phyloP scores from a whole-genome alignment of 2,888 invertebrate species.

The Cephonodes hylas region DNA sequence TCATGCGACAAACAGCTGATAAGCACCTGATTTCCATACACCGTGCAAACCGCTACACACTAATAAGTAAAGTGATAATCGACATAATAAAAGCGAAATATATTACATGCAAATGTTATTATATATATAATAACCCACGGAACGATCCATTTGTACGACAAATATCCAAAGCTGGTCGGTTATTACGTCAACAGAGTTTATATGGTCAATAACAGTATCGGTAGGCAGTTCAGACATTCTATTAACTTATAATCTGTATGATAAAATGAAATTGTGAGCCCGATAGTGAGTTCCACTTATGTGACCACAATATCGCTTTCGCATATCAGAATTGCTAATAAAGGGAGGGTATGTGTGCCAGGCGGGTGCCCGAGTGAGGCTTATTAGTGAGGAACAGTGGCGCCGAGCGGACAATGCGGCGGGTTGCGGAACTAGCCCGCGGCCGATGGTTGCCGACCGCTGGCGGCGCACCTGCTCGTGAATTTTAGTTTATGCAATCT shows the following conservation, averaged over 20 bases:
- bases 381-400: slow-evolving; percentile 50
- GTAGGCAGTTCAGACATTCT: slow-evolving; percentile 62
- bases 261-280: slow-evolving; percentile 68
- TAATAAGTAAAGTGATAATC: slow-evolving; percentile 51
- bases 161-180: slow-evolving; percentile 66
- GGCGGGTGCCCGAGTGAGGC: slow-evolving; percentile 46
- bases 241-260: slow-evolving; percentile 62
- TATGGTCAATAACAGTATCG: slow-evolving; percentile 64
- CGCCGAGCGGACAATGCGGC: slow-evolving; percentile 50
- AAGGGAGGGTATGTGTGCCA: slow-evolving; percentile 67
- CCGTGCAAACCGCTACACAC: slow-evolving; percentile 37
- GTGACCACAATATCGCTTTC: slow-evolving; percentile 70
- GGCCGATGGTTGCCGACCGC: slow-evolving; percentile 19
- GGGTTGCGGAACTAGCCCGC: slow-evolving; percentile 20
- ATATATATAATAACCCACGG: slow-evolving; percentile 50
- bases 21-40: slow-evolving; percentile 31
- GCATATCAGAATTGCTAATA: slow-evolving; percentile 78
- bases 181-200: slow-evolving; percentile 70
- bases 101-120: slow-evolving; percentile 56
- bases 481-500: slow-evolving; percentile 16
- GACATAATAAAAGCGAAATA: slow-evolving; percentile 50
- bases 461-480: slow-evolving; percentile 18
- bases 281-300: slow-evolving; percentile 64
- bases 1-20: slow-evolving; percentile 17
- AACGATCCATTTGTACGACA: slow-evolving; percentile 68